A percentile compares a stretch with the other conserved stretches of the same genome.
phyloP scores from a whole-genome alignment of 2,888 invertebrate species.

The Pyralis farinalis region DNA sequence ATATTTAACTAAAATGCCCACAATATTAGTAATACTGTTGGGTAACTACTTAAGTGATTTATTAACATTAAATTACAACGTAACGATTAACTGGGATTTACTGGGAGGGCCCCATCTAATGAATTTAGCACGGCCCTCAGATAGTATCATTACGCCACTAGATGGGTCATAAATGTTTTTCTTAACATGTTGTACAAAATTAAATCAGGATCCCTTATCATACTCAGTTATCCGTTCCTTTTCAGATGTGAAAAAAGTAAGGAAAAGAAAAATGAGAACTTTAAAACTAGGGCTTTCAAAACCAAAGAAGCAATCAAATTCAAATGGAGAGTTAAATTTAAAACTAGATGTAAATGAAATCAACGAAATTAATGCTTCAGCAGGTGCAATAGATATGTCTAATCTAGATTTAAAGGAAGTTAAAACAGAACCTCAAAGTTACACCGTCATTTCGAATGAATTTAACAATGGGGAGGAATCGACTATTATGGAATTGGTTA shows the following conservation, averaged over 20 bases:
- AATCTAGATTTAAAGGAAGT: slow-evolving; percentile 39
- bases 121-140: no score
- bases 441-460: slow-evolving; percentile 24
- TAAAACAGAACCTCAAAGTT: slow-evolving; percentile 35
- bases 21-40: no score
- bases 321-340: slow-evolving; percentile 18
- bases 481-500: slow-evolving; percentile 33
- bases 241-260: slow-evolving; percentile 66
- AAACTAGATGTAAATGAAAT: slow-evolving; percentile 31
- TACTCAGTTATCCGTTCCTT: no score
- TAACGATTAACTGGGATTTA: no score
- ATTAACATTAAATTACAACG: no score
- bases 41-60: no score
- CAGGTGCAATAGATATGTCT: slow-evolving; percentile 53
- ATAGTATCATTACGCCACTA: no score
- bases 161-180: no score
- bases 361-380: slow-evolving; percentile 60
- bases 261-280: slow-evolving; percentile 68
- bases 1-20: no score
- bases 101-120: no score
- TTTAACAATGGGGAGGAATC: slow-evolving; percentile 13
- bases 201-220: no score
- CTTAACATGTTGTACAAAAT: no score
- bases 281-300: slow-evolving; percentile 65
- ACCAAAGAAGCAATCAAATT: slow-evolving; percentile 42